Base-by-base conservation (phyloP, 2,113 vertebrate genomes). In the Chascanopsetta lugubris region DNA sequence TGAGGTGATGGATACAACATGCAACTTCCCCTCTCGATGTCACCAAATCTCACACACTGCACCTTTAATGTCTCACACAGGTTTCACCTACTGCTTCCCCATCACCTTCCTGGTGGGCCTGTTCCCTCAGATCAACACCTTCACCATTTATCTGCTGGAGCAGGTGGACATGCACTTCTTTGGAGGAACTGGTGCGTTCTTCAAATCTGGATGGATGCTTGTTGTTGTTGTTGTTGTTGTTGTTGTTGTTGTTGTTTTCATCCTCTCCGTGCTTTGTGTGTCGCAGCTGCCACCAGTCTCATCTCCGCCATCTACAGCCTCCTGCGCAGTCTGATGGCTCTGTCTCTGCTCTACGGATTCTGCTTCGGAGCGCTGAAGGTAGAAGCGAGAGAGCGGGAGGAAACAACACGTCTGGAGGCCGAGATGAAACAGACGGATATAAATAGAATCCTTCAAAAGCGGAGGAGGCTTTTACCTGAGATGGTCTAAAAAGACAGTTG, bases 41-140 rank as follows among this genome's bases (percentile, higher is more conserved):
- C n/a, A n/a, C n/a, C n/a, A n/a, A n/a, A n/a, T n/a, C n/a, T n/a
- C n/a, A n/a, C n/a, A n/a, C n/a, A n/a, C n/a, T n/a, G n/a, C n/a
- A n/a, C 36, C 36, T 38, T 38, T 38, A 34, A 34, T 34, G 32
- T 34, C 2, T 32, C 32, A 17, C 56, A 50, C 87, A 99, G 97
- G 93, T 6, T 95, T 98, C 78, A 92, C 96, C 2, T 95, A 94
- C 86, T 97, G 95, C 88, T 99, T 99, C 86, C 97, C 97, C 6
- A 87, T 95, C 30, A 95, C 94, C 63, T 99, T 98, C 79, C 94
- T 99, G 49, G 90, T 99, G 18, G 97, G 97, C 27, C 95, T 99
- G 78, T 96, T 99, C 76, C 97, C 97, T 36, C 97, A 99, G 90
- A 95, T 99, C 88, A 95, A 99, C 91, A 99, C 97, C 30, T 99